These are phyloP conservation scores for Gryllus longicercus DNA, from an alignment of 2,888 invertebrate species.

Conservation along the genomic window DNA sequence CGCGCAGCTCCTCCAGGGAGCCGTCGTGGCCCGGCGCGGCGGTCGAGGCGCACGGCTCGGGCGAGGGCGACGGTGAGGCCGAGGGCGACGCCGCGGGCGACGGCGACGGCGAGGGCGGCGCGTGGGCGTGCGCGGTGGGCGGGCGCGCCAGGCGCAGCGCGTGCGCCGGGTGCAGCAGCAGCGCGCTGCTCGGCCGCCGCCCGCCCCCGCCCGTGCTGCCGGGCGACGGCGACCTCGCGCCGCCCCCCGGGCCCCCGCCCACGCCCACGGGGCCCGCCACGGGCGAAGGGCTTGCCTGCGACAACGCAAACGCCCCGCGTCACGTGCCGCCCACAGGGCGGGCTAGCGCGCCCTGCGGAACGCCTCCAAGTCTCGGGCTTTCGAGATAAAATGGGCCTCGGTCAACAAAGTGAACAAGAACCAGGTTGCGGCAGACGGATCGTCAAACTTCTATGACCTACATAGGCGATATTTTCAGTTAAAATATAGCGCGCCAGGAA, in stretches of 20 bases:
- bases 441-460: too few species aligned
- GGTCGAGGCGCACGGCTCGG: conserved; percentile 47
- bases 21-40: background rate
- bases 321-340: conserved; percentile 18
- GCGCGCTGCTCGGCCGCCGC: background rate
- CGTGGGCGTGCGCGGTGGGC: conserved; percentile 19
- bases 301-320: conserved; percentile 48
- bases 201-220: background rate
- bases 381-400: too few species aligned
- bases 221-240: background rate
- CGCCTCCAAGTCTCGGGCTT: too few species aligned
- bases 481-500: too few species aligned
- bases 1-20: conserved; percentile 31
- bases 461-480: too few species aligned
- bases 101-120: conserved; percentile 41
- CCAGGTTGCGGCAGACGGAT: too few species aligned
- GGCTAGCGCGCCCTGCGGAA: conserved; percentile 26
- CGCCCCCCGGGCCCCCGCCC: background rate
- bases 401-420: too few species aligned
- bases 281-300: conserved; percentile 41
- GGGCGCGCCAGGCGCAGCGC: background rate
- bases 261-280: conserved; percentile 31
- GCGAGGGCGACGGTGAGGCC: conserved; percentile 48
- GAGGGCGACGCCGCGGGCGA: conserved; percentile 43
- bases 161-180: conserved; percentile 17